Percentiles rank a stretch among this genome's conserved stretches.
Evolutionary conservation across 1,140 invertebrate genomes (phyloP).

Genomic region (Platyscapa corneri): DNA sequence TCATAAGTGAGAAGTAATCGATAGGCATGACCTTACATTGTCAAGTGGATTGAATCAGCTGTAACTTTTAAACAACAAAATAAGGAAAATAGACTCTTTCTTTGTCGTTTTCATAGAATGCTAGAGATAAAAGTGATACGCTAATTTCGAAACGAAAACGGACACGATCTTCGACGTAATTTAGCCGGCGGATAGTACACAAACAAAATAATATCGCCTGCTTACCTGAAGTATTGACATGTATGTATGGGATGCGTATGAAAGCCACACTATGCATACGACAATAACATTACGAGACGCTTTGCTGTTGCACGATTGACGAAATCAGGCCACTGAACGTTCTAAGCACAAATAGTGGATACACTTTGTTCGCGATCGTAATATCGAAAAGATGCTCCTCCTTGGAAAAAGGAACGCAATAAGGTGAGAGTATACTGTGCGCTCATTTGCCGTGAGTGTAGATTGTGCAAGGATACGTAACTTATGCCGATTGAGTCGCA

Average conservation of each 20-base stretch:
- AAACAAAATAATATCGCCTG: too few species aligned
- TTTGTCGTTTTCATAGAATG: background rate
- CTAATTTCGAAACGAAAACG: background rate
- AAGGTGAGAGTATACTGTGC: background rate
- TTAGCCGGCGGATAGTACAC: too few species aligned
- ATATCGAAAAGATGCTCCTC: background rate
- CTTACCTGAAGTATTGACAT: too few species aligned
- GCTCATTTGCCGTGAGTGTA: background rate
- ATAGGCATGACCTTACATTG: background rate
- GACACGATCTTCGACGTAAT: background rate
- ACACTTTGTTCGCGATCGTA: background rate
- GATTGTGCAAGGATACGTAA: background rate
- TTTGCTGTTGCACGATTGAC: background rate
- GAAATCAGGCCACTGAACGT: background rate
- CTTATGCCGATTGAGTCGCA: background rate
- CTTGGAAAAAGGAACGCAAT: background rate
- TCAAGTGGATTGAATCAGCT: background rate
- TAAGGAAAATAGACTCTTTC: conserved; percentile 6
- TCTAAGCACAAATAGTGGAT: background rate
- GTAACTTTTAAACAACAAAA: background rate
- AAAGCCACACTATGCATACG: too few species aligned
- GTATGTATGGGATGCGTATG: too few species aligned
- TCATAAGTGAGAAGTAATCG: background rate
- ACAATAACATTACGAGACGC: too few species aligned
- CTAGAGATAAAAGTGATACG: background rate